Percentiles rank a stretch among this genome's conserved stretches.
Conservation (phyloP, 1,140 invertebrate species). For the Megalonaias nervosa region DNA sequence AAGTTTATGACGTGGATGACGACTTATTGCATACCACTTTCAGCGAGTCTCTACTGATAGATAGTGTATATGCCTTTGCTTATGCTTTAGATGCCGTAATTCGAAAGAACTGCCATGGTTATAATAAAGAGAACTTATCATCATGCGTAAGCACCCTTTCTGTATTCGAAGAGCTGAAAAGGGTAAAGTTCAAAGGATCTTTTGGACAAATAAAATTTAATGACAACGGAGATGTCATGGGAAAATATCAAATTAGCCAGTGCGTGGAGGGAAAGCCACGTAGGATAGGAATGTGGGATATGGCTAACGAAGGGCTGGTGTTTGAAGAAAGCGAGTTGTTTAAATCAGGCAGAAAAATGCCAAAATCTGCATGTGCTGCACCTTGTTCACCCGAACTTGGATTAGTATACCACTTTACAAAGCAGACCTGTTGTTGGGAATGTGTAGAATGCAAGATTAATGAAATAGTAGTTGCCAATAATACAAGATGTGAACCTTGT, state of each 20-base stretch:
- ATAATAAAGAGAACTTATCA: slow-evolving; percentile 12
- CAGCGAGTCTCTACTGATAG: slow-evolving; percentile 84
- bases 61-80: slow-evolving; percentile 88
- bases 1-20: background rate
- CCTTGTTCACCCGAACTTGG: slow-evolving; percentile 36
- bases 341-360: slow-evolving; percentile 16
- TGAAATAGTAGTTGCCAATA: slow-evolving; percentile 52
- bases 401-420: slow-evolving; percentile 40
- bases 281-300: slow-evolving; percentile 44
- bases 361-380: slow-evolving; percentile 46
- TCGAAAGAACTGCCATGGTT: slow-evolving; percentile 21
- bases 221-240: slow-evolving; percentile 51
- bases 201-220: slow-evolving; percentile 53
- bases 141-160: slow-evolving; percentile 38
- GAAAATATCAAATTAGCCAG: slow-evolving; percentile 44
- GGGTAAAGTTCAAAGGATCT: slow-evolving; percentile 42
- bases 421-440: slow-evolving; percentile 50
- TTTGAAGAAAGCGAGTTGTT: slow-evolving; percentile 20
- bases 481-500: slow-evolving; percentile 47
- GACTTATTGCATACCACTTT: slow-evolving; percentile 13
- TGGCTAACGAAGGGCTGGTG: slow-evolving; percentile 16
- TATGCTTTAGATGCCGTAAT: slow-evolving; percentile 77
- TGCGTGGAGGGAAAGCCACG: slow-evolving; percentile 10
- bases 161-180: slow-evolving; percentile 43
- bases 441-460: slow-evolving; percentile 52